Conservation (phyloP, 92 coral and sea anemone genomes). For the Porites lobata region DNA sequence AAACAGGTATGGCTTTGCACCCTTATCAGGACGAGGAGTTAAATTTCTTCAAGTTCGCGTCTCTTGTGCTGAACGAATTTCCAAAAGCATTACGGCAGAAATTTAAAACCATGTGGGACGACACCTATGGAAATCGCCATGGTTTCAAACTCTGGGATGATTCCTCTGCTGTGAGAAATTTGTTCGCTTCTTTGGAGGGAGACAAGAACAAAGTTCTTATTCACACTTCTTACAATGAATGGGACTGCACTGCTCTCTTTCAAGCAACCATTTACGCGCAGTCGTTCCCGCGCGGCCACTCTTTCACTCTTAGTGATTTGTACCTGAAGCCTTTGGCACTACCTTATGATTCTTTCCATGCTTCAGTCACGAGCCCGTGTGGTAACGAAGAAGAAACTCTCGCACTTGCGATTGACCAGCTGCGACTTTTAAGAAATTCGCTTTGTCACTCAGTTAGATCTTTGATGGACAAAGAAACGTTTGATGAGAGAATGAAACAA, state of each 20-base stretch:
- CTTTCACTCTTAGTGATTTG: no score
- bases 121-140: neutral
- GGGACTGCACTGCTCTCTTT: constrained; percentile 39
- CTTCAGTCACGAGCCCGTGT: no score
- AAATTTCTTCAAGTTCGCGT: constrained; percentile 12
- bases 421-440: constrained; percentile 44
- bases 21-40: neutral
- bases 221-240: constrained; percentile 24
- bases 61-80: constrained; percentile 53
- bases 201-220: neutral
- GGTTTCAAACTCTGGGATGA: constrained; percentile 59
- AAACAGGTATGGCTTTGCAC: constrained; percentile 3
- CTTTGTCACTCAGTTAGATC: constrained; percentile 34
- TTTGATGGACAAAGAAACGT: constrained; percentile 28
- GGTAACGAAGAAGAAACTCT: no score
- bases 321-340: no score
- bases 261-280: no score
- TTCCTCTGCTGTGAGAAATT: constrained; percentile 42
- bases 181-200: constrained; percentile 21
- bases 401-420: constrained; percentile 49
- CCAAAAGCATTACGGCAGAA: constrained; percentile 28
- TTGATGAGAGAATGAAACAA: constrained; percentile 7
- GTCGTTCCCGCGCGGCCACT: no score
- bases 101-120: neutral
- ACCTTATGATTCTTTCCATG: no score